Evolutionary conservation across 2,888 invertebrate species (phyloP), one percentile per base, ranked within the genome.

Genomic region (Anthophora plumipes): DNA sequence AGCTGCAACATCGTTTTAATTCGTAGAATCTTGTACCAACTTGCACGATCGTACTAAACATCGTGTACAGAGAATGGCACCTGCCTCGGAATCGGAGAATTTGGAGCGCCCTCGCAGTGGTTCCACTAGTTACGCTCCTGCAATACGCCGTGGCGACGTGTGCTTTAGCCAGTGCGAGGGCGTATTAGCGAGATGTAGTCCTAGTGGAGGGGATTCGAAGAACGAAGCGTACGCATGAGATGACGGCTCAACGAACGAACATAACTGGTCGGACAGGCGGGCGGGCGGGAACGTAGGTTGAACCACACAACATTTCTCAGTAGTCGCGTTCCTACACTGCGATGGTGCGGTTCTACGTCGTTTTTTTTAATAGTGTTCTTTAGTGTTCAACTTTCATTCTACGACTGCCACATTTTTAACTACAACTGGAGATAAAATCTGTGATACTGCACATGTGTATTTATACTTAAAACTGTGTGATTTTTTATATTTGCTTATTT

Each of bases 121-220:
- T 74, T 61, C 69, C 77, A 55, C 75, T 84, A 72, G 82, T 82
- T 86, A 88, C 87, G 78, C 80, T 77, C 80, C 88, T 88, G 86
- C 68, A 67, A 87, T 85, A 89, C 83, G 83, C 81, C 84, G 86
- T 88, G 90, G 84, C 82, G 88, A 84, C 87, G 87, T 87, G 87
- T 87, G 87, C 80, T 86, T 81, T 79, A 60, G 81, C 76, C 76
- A 83, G 80, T 87, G 87, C 85, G 87, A 87, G 87, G 85, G 87
- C 84, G 87, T 87, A 87, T 84, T 87, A 85, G 83, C 80, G 77
- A 83, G 86, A 87, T 69, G 70, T 72, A 61, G 73, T 57, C 43
- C 54, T 61, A 50, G 72, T 78, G 82, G 86, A 64, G 82, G 84
- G 84, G 77, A 70, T 77, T 57, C 59, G 73, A 80, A 80, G 80